Base-by-base conservation (phyloP, 2,797 vertebrate genomes). In the Acanthurus leucopareius region DNA sequence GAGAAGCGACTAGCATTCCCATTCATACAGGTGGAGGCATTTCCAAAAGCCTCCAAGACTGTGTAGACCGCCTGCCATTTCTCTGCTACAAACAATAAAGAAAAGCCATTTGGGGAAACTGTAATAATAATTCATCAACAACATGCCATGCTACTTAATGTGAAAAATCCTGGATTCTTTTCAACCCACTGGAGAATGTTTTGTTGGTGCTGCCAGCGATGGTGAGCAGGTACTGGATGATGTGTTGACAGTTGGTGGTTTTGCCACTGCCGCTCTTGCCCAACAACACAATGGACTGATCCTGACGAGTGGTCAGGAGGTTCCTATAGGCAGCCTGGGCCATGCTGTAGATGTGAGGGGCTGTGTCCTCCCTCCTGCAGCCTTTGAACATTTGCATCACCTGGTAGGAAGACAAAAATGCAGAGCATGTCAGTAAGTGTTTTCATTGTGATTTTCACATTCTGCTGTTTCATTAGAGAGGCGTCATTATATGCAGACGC, bases 321-420 rank as follows among this genome's bases (percentile, higher is more conserved):
- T 94, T 96, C 81, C 97, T 95, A 79, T 99, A 99, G 0, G 98
- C 98, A 0, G 95, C 91, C 93, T 99, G 98, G 3, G 97, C 98
- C 91, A 98, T 95, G 0, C 96, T 95, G 0, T 99, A 99, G 88
- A 99, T 95, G 85, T 99, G 98, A 0, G 98, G 97, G 11, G 97
- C 97, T 0, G 94, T 94, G 91, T 99, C 98, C 84, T 99, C 98
- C 72, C 96, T 94, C 70, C 96, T 96, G 87, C 97, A 98, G 56
- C 98, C 98, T 79, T 99, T 99, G 86, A 99, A 99, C 97, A 99
- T 99, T 91, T 99, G 98, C 97, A 99, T 99, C 84, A 99, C 98
- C 98, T 99, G 83, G n/a, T 71, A 52, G 52, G 54, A 52, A 8
- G 10, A 54, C 51, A 61, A 62, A 64, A 1, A 45, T 1, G 65